Conservation (phyloP, 2,797 vertebrate genomes). For the Dendrocincla tyrannina region DNA sequence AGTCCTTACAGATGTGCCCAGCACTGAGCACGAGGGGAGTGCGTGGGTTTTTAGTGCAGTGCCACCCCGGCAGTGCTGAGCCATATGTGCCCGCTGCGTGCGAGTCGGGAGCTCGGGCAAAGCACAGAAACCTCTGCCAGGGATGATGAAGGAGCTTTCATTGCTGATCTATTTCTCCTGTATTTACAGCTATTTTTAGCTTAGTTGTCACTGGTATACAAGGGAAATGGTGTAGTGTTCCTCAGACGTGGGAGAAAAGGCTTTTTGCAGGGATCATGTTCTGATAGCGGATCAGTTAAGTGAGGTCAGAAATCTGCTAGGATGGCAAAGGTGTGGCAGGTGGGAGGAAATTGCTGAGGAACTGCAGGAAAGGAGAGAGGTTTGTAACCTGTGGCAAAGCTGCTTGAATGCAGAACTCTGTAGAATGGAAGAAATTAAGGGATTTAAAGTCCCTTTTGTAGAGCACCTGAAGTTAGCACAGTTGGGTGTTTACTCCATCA, state of each 20-base stretch:
- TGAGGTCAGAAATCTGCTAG: neutral
- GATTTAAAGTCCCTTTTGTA: neutral
- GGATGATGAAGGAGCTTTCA: neutral
- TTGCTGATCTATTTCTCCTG: neutral
- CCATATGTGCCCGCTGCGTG: neutral
- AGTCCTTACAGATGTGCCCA: neutral
- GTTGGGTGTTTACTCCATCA: neutral
- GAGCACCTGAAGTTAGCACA: neutral
- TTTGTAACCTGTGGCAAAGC: neutral
- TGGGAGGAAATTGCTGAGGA: neutral
- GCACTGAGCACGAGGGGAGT: fast-evolving
- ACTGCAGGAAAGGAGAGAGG: neutral
- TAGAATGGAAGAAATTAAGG: fast-evolving
- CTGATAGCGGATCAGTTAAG: neutral
- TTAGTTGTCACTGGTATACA: neutral
- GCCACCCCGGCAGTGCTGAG: neutral
- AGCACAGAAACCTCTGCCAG: neutral
- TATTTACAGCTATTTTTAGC: constrained; percentile 21
- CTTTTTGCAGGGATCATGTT: neutral
- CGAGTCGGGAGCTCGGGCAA: neutral
- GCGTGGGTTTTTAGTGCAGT: neutral
- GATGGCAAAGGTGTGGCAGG: neutral
- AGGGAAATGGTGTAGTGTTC: neutral
- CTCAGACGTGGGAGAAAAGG: neutral
- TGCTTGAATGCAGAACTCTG: neutral